Evolutionary conservation across 2,113 vertebrate species (phyloP), one percentile per base, ranked within the genome.

Genomic region (Dipodomys stephensi): DNA sequence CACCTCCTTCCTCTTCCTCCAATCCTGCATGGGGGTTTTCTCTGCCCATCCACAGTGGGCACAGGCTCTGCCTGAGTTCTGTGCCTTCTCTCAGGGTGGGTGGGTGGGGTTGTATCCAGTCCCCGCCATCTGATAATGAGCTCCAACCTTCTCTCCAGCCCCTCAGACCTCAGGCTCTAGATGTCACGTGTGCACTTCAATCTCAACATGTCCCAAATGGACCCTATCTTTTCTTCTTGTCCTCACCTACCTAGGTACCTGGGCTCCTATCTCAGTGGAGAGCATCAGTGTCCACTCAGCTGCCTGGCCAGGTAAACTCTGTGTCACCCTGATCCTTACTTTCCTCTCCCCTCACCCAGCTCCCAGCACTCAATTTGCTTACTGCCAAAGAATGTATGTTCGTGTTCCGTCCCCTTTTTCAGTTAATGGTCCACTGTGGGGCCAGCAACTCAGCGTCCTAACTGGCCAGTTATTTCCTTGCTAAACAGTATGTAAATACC

Each of bases 371-470:
- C 20, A 22, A n/a, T 13, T 64, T 64, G 4, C 46, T 25, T 32
- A 62, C 46, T 65, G 49, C 32, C 44, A 15, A 73, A 87, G 46
- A 80, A 2, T 15, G 18, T 4, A 11, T 2, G 44, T 7, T 49
- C 23, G 7, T 69, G 64, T 68, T 62, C 76, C 68, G 30, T 30
- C 19, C 74, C 22, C 11, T 5, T 25, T 53, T 39, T 49, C 53
- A n/a, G 7, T 7, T 0, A 27, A 11, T 0, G 5, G 49, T 53
- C n/a, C 3, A 2, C 7, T 10, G 13, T 1, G 83, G 32, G 39
- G 72, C 18, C 0, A 5, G 73, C 22, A 11, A 30, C n/a, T 28
- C 32, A 0, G 18, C 9, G 19, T 18, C 46, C 27, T 4, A 0
- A 1, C 44, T 22, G 49, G 68, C 73, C 22, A 18, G 4, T 23